A percentile compares a stretch with the other conserved stretches of the same genome.
Conservation (phyloP, 2,113 vertebrate species). For the Passer domesticus region DNA sequence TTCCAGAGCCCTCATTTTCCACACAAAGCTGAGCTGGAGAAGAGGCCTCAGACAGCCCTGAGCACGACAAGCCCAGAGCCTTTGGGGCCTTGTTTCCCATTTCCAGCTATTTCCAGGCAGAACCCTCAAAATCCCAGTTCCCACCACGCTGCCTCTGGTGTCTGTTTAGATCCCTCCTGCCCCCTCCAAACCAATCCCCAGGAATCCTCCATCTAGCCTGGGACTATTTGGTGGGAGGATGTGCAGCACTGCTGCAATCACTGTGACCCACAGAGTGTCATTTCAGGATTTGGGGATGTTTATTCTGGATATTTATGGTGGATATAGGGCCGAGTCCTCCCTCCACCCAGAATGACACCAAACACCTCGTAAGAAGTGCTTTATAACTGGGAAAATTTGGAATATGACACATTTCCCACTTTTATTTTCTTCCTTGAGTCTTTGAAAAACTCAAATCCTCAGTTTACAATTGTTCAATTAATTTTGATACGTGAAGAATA, state of each 20-base stretch:
- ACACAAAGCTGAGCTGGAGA: background rate
- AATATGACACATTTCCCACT: background rate
- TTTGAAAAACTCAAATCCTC: background rate
- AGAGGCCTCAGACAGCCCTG: background rate
- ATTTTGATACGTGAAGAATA: background rate
- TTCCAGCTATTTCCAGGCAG: constrained; percentile 16
- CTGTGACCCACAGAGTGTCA: fast-evolving
- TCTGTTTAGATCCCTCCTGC: background rate
- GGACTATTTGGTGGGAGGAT: background rate
- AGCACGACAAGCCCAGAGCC: background rate
- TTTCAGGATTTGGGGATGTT: background rate
- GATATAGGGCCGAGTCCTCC: background rate
- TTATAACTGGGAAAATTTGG: background rate
- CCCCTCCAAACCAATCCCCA: background rate
- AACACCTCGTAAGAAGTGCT: background rate
- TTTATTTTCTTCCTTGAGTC: background rate
- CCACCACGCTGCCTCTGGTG: background rate
- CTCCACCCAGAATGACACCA: background rate
- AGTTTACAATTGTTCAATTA: background rate
- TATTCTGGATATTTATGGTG: background rate
- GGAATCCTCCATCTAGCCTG: background rate
- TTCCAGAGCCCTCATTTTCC: constrained; percentile 5
- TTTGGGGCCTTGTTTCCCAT: background rate
- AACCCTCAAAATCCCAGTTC: background rate
- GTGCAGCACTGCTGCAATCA: background rate